Base-by-base conservation (phyloP, 2,888 invertebrate genomes). In the Napeogenes sylphis region DNA sequence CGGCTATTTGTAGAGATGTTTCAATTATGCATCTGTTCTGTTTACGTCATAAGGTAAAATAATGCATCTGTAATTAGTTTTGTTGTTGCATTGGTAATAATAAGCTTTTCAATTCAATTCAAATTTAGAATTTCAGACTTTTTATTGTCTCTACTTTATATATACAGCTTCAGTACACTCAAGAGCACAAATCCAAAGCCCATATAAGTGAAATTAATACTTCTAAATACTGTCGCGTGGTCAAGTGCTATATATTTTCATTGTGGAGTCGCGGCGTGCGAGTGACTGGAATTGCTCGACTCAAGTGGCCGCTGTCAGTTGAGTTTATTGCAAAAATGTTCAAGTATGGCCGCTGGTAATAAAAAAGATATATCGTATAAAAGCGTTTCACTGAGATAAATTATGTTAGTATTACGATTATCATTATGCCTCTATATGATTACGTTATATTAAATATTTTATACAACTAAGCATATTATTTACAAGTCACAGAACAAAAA, bases 251-350 rank as follows among this genome's bases (percentile, higher is more conserved):
- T 85, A 84, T 82, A 82, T 85, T 80, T 77, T 77, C 76, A 75
- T 79, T 77, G 77, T 73, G 64, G 70, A 74, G 80, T 78, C 78
- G 80, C 84, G 83, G 85, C 79, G 77, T 88, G 88, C 70, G 69
- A 72, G 67, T 83, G 88, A 88, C 88, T 82, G 79, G 75, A 85
- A 81, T 86, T 79, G 79, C 85, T 76, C 82, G 76, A 78, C 74
- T 72, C 75, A 72, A 80, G 80, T 77, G 79, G 68, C 66, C 75
- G 68, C 71, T 75, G 72, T 76, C 71, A 70, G 75, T 51, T 51
- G 51, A 30, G 77, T 84, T 84, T 84, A 83, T 82, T 83, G 77
- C 77, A 71, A 61, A 63, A 63, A 64, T 60, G 57, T 57, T 60
- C 57, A 53, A 60, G 38, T 63, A 38, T 60, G 57, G 45, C 55